Percentiles rank a stretch among this genome's conserved stretches.
phyloP scores from a whole-genome alignment of 2,888 invertebrate species.

The Phragmatobia fuliginosa region DNA sequence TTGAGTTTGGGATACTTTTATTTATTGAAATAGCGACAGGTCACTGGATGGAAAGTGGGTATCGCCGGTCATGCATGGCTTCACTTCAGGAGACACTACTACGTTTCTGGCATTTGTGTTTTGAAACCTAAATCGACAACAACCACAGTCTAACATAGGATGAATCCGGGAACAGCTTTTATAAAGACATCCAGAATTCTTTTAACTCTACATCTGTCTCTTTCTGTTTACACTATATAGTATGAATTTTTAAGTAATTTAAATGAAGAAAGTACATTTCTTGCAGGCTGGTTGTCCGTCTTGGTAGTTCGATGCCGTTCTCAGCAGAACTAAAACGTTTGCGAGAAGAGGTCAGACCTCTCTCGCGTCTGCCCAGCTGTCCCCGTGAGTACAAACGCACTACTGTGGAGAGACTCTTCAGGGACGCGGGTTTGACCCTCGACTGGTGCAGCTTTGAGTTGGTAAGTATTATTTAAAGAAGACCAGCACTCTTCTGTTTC shows the following conservation, averaged over 20 bases:
- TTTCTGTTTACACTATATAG: too few species aligned
- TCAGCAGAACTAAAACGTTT: slow-evolving; percentile 89
- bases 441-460: slow-evolving; percentile 97
- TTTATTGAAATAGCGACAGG: too few species aligned
- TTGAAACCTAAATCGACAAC: too few species aligned
- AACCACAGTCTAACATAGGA: not conserved
- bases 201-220: not conserved
- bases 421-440: slow-evolving; percentile 91
- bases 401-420: slow-evolving; percentile 93
- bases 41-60: too few species aligned
- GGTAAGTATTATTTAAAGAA: slow-evolving; percentile 77
- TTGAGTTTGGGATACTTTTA: too few species aligned
- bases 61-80: too few species aligned
- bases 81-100: too few species aligned
- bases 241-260: not conserved
- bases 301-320: slow-evolving; percentile 92
- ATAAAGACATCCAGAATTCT: too few species aligned
- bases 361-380: slow-evolving; percentile 92
- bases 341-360: slow-evolving; percentile 93
- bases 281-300: slow-evolving; percentile 91
- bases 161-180: too few species aligned
- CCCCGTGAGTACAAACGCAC: slow-evolving; percentile 94
- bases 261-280: not conserved
- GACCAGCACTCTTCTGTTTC: not conserved
- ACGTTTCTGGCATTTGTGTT: too few species aligned